Conservation (phyloP, 2,113 vertebrate species). For the Lophura nycthemera region DNA sequence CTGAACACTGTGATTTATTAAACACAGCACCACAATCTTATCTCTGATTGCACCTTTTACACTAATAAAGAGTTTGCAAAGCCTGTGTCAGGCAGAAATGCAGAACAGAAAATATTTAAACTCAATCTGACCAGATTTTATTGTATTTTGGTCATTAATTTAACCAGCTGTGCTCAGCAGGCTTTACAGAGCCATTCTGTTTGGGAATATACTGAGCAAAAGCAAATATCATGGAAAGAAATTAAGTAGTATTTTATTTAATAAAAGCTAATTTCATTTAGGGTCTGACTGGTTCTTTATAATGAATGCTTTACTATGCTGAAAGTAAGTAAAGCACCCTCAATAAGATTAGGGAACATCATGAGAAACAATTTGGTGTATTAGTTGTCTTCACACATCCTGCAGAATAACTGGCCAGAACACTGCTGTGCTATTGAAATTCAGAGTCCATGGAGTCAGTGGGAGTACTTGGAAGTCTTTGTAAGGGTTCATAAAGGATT, state of each 20-base stretch:
- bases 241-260: slow-evolving; percentile 47
- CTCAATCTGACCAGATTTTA: neutral
- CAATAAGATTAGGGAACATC: slow-evolving; percentile 53
- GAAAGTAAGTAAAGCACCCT: slow-evolving; percentile 15
- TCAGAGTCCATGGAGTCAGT: neutral
- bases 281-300: slow-evolving; percentile 55
- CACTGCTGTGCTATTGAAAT: neutral
- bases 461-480: neutral
- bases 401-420: neutral
- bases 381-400: neutral
- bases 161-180: neutral
- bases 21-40: neutral
- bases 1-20: neutral
- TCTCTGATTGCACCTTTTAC: neutral
- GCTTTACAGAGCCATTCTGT: neutral
- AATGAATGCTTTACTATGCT: slow-evolving; percentile 59
- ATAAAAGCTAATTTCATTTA: slow-evolving; percentile 68
- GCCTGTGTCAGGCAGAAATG: neutral
- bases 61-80: neutral
- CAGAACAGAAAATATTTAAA: neutral
- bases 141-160: neutral
- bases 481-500: neutral
- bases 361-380: neutral
- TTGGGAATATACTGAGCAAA: slow-evolving; percentile 10
- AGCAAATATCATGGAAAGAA: slow-evolving; percentile 42